Evolutionary conservation across 2,797 vertebrate genomes (phyloP).

Genomic region (Champsocephalus esox): DNA sequence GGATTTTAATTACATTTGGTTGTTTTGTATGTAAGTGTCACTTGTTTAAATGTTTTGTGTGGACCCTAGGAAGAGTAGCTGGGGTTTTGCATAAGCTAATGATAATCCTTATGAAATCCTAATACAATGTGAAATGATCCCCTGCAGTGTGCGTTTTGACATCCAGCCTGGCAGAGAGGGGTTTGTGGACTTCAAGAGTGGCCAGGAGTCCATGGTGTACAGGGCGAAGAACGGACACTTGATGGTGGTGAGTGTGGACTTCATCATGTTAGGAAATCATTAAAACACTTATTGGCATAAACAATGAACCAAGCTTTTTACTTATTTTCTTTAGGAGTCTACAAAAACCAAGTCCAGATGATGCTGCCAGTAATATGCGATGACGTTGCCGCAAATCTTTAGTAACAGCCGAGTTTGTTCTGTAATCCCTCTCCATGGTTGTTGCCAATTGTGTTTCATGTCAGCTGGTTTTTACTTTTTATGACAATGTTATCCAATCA

Average conservation of each 20-base stretch:
- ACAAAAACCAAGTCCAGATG: conserved; percentile 75
- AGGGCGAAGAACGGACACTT: conserved; percentile 93
- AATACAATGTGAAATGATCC: neutral
- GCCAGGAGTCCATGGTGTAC: conserved; percentile 91
- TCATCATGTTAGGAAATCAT: neutral
- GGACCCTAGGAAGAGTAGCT: too few relatives aligned
- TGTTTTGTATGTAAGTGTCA: too few relatives aligned
- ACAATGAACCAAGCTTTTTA: neutral
- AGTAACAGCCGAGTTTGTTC: conserved; percentile 34
- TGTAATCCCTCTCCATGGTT: conserved; percentile 28
- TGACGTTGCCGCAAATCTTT: conserved; percentile 18
- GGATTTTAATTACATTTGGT: too few relatives aligned
- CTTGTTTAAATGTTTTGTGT: too few relatives aligned
- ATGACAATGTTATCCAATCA: conserved; percentile 15
- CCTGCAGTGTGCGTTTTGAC: conserved; percentile 90
- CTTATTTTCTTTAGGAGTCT: conserved; percentile 72
- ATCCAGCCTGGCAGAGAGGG: conserved; percentile 92
- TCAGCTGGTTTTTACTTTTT: conserved; percentile 30
- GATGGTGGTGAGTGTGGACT: conserved; percentile 90
- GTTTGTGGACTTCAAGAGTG: conserved; percentile 91
- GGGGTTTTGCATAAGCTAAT: too few relatives aligned
- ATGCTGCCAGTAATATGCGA: conserved; percentile 27
- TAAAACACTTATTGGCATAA: neutral
- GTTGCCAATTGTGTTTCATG: conserved; percentile 36
- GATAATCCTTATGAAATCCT: too few relatives aligned